Base-by-base conservation (phyloP, 2,888 invertebrate genomes). In the Tholera decimalis region DNA sequence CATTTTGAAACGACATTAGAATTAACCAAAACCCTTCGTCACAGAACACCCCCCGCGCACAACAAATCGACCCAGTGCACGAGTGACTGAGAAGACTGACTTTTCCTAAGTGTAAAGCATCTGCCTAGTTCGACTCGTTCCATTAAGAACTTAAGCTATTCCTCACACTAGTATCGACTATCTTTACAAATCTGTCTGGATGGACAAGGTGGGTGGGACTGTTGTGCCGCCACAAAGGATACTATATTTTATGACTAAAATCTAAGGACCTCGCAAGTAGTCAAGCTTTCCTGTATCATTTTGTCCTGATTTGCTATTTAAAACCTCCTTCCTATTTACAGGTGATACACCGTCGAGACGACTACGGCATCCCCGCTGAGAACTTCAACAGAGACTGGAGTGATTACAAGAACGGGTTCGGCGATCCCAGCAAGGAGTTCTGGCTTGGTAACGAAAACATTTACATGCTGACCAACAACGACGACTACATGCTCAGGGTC, bases 361-460 rank as follows among this genome's bases (percentile, higher is more conserved):
- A 98, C 89, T 98, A 97, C 87, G 98, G 98, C 0, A 97, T 98
- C 24, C 98, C 98, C 0, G 96, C 98, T 0, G 98, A 98, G 91
- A 98, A 98, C 89, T 98, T 98, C 94, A 98, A 98, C 91, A 96
- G 98, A 1, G 98, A 98, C 90, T 98, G 98, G 98, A 97, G 97
- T 63, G 98, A 98, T 86, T 98, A 98, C 91, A 98, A 98, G 90
- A 98, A 98, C 87, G 98, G 98, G 1, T 98, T 98, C 88, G 98
- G 98, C 3, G 98, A 98, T 93, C 98, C 98, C 0, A 97, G 97
- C 77, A 97, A 98, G 87, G 98, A 98, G 90, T 98, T 98, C 92
- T 98, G 98, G 98, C 96, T 98, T 28, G 98, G 98, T 56, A 98
- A 98, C 87, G 98, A 98, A 90, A 98, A 98, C 86, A 98, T 98